Evolutionary conservation across 2,888 invertebrate species (phyloP).

Genomic region (Diarsia dahlii): DNA sequence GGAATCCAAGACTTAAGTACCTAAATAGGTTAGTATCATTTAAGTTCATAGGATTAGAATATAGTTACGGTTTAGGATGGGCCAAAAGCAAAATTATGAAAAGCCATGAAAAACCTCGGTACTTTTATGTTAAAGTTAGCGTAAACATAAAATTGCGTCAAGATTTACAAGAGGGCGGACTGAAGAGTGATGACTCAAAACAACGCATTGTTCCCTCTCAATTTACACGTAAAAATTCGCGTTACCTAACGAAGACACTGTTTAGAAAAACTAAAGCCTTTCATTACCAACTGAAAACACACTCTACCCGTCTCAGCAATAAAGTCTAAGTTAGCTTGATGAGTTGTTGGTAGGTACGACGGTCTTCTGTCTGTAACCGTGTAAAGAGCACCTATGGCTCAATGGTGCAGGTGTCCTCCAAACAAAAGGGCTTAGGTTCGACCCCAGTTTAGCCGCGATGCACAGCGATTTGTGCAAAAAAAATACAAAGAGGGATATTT

Average conservation of each 20-base stretch:
- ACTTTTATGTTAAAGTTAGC: background rate
- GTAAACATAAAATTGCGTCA: slow-evolving; percentile 37
- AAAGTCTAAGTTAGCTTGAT: slow-evolving; percentile 51
- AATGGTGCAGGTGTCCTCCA: slow-evolving; percentile 87
- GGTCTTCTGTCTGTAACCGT: slow-evolving; percentile 76
- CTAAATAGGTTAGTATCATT: too few relatives aligned
- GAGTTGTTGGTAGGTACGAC: slow-evolving; percentile 52
- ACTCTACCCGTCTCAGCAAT: background rate
- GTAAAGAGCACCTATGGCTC: slow-evolving; percentile 86
- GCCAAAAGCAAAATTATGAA: too few relatives aligned
- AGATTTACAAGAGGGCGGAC: slow-evolving; percentile 38
- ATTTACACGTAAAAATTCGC: slow-evolving; percentile 80
- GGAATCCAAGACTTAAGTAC: too few relatives aligned
- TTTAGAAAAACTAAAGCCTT: slow-evolving; percentile 64
- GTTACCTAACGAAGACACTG: slow-evolving; percentile 72
- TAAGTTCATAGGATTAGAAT: too few relatives aligned
- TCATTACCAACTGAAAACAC: slow-evolving; percentile 38
- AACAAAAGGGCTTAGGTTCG: slow-evolving; percentile 87
- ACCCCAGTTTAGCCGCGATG: slow-evolving; percentile 76
- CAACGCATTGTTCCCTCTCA: slow-evolving; percentile 74
- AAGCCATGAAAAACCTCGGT: too few relatives aligned
- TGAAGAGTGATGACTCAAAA: slow-evolving; percentile 70
- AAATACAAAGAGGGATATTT: slow-evolving; percentile 65
- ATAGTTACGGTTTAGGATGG: too few relatives aligned
- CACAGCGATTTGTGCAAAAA: slow-evolving; percentile 82